Conservation (phyloP, 1,140 invertebrate species). For the Drosophila pseudoananassae region DNA sequence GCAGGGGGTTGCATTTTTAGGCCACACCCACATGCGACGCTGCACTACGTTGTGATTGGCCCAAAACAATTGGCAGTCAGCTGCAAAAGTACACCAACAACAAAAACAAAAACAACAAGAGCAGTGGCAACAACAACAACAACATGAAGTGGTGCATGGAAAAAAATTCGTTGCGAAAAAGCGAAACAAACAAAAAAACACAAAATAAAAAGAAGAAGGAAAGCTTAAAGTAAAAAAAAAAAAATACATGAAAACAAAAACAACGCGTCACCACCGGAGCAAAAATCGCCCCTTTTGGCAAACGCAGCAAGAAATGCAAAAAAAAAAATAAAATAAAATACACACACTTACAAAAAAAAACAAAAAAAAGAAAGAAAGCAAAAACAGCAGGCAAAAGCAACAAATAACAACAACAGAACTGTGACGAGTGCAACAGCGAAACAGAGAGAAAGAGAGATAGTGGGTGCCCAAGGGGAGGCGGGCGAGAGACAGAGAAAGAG, state of each 20-base stretch:
- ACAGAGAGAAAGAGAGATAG: conserved; percentile 16
- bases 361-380: conserved; percentile 22
- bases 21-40: conserved; percentile 83
- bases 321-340: conserved; percentile 35
- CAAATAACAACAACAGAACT: conserved; percentile 1
- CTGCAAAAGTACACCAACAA: conserved; percentile 63
- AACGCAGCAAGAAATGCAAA: conserved; percentile 45
- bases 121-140: conserved; percentile 24
- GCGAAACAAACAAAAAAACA: conserved; percentile 51
- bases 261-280: conserved; percentile 39
- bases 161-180: conserved; percentile 35
- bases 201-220: neutral
- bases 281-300: conserved; percentile 70
- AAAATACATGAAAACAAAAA: conserved; percentile 1
- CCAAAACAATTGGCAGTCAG: conserved; percentile 81
- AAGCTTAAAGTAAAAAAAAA: conserved; percentile 3
- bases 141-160: conserved; percentile 4
- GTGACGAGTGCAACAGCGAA: conserved; percentile 29
- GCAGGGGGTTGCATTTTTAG: conserved; percentile 83
- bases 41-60: conserved; percentile 83
- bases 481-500: conserved; percentile 7
- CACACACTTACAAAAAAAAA: neutral
- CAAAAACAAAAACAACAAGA: conserved; percentile 16
- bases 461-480: conserved; percentile 3
- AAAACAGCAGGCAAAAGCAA: neutral